Base-by-base conservation (phyloP, 2,888 invertebrate genomes). In the Deroplatys truncata region DNA sequence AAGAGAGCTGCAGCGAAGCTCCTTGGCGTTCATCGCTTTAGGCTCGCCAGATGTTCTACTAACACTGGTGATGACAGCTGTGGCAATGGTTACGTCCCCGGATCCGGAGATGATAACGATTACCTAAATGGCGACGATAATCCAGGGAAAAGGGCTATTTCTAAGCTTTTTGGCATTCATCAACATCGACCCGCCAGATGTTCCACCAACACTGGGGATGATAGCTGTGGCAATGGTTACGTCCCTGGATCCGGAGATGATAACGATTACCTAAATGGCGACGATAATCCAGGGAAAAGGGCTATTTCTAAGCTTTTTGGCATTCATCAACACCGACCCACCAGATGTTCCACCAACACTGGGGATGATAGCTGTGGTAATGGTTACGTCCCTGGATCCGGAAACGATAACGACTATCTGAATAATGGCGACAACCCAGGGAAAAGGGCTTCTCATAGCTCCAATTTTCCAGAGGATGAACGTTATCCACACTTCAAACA, bases 351-450 rank as follows among this genome's bases (percentile, higher is more conserved):
- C 7, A 29, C 49, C 7, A 90, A 90, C 82, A 72, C 89, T 13
- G 82, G 88, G 1, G 90, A 90, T 49, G 90, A 90, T 82, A 89
- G 90, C 49, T 90, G 90, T 82, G 86, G 31, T 28, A 90, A 90
- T 82, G 89, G 88, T 2, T 86, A 89, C 9, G 43, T 85, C 20
- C 89, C 87, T 84, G 90, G 89, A 13, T 72, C 90, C 31, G 88
- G 88, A 10, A 84, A 28, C n/a, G 90, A 90, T 82, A 86, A 85
- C 5, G 84, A 89, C 31, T 86, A 86, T 29, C 88, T 90, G 31
- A 85, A 86, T 0, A 49, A 85, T 20, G 90, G 88, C 1, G 85
- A 72, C 35, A 90, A 72, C 56, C 90, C 90, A 35, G 90, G 90
- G 20, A 90, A 89, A 43, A 87, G 90, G n/a, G 25, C 56, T 72